phyloP scores from a whole-genome alignment of 1,140 invertebrate genomes.

The Amphibalanus amphitrite region DNA sequence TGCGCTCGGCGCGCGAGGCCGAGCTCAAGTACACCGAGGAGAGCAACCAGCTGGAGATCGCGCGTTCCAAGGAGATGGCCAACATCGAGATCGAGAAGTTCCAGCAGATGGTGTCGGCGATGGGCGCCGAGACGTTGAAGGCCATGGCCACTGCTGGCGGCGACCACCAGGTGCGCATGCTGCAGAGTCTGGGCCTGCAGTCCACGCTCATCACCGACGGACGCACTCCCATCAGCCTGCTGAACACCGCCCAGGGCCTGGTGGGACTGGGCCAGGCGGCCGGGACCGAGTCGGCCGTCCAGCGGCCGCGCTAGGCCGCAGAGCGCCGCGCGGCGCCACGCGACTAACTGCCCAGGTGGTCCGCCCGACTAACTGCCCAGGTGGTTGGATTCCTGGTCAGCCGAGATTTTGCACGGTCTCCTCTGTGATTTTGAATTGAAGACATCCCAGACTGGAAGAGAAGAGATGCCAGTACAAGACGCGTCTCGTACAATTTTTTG shows the following conservation, averaged over 20 bases:
- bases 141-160: slow-evolving; percentile 32
- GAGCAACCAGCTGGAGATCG: slow-evolving; percentile 31
- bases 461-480: too few relatives aligned
- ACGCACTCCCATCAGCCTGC: slow-evolving; percentile 32
- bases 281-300: background rate
- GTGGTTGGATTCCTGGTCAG: too few relatives aligned
- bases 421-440: too few relatives aligned
- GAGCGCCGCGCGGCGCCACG: too few relatives aligned
- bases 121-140: slow-evolving; percentile 30
- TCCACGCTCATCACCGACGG: slow-evolving; percentile 36
- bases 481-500: too few relatives aligned
- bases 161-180: slow-evolving; percentile 30
- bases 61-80: slow-evolving; percentile 25
- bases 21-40: slow-evolving; percentile 29
- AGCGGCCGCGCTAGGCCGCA: too few relatives aligned
- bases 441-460: too few relatives aligned
- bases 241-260: slow-evolving; percentile 31
- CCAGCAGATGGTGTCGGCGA: slow-evolving; percentile 29
- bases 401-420: too few relatives aligned
- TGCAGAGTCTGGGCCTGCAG: slow-evolving; percentile 31
- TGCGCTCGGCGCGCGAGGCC: slow-evolving; percentile 30
- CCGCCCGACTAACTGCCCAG: too few relatives aligned
- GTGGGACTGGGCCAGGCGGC: slow-evolving; percentile 25
- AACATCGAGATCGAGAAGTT: slow-evolving; percentile 32
- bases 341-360: too few relatives aligned